Percentiles rank a stretch among this genome's conserved stretches.
Evolutionary conservation across 2,888 invertebrate species (phyloP).

Genomic region (Limnephilus rhombicus): DNA sequence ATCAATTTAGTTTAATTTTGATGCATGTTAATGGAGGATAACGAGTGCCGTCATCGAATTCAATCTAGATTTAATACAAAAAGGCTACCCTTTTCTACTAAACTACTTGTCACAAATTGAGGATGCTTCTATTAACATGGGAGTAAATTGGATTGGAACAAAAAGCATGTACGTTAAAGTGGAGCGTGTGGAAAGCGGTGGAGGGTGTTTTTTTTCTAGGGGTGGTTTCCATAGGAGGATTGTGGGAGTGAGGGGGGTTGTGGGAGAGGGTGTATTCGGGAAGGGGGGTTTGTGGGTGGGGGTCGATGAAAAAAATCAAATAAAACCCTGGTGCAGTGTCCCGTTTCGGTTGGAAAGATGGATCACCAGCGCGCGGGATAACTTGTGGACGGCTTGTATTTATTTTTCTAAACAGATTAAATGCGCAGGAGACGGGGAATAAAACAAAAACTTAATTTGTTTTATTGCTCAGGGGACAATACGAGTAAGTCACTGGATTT

Average conservation of each 20-base stretch:
- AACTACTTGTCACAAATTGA: constrained; percentile 33
- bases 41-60: constrained; percentile 8
- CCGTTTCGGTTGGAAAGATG: constrained; percentile 33
- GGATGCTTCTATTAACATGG: constrained; percentile 41
- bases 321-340: constrained; percentile 38
- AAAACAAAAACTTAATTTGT: background rate
- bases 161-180: constrained; percentile 36
- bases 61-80: constrained; percentile 28
- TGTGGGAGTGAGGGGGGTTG: background rate
- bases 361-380: constrained; percentile 5
- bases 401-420: background rate
- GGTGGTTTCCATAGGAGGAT: background rate
- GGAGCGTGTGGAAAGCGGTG: constrained; percentile 17
- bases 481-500: background rate
- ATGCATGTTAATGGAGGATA: background rate
- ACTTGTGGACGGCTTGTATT: background rate
- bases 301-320: constrained; percentile 37
- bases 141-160: constrained; percentile 44
- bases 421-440: background rate
- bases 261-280: background rate
- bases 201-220: background rate
- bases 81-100: constrained; percentile 24
- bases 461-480: background rate
- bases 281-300: background rate
- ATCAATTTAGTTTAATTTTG: background rate